Conservation (phyloP, 2,888 invertebrate species). For the Lordiphosa andalusiaca region DNA sequence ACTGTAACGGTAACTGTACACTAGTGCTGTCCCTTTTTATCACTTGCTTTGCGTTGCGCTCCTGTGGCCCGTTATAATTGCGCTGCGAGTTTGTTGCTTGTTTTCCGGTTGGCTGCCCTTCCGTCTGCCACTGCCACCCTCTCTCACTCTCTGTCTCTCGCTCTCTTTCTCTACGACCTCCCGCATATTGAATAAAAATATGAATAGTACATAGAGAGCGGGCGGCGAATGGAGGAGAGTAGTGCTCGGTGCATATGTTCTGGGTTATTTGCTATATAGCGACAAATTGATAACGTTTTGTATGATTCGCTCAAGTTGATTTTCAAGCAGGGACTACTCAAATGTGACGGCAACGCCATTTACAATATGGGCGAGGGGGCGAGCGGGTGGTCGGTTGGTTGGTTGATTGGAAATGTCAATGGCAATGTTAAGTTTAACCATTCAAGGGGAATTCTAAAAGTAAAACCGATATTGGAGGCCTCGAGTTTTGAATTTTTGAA, state of each 20-base stretch:
- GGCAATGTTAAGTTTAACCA: too few relatives aligned
- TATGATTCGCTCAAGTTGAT: slow-evolving; percentile 73
- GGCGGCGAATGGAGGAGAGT: background rate
- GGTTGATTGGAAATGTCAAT: too few relatives aligned
- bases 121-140: slow-evolving; percentile 8
- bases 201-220: background rate
- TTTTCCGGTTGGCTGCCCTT: slow-evolving; percentile 78
- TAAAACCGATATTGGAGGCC: too few relatives aligned
- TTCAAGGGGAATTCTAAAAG: too few relatives aligned
- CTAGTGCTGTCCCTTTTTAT: slow-evolving; percentile 45
- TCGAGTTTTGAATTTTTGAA: too few relatives aligned
- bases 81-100: slow-evolving; percentile 76
- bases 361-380: too few relatives aligned
- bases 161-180: background rate
- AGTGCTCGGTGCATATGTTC: slow-evolving; percentile 12
- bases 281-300: slow-evolving; percentile 74
- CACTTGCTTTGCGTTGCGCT: slow-evolving; percentile 33
- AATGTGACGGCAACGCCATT: slow-evolving; percentile 25
- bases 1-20: slow-evolving; percentile 41
- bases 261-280: slow-evolving; percentile 58
- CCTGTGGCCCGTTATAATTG: slow-evolving; percentile 52
- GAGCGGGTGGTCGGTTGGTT: too few relatives aligned
- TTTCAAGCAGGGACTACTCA: slow-evolving; percentile 59
- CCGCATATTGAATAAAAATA: slow-evolving; percentile 3
- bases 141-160: background rate